These are phyloP conservation scores for Poecilia latipinna DNA, from an alignment of 2,113 vertebrate genomes.

Conservation along the genomic window DNA sequence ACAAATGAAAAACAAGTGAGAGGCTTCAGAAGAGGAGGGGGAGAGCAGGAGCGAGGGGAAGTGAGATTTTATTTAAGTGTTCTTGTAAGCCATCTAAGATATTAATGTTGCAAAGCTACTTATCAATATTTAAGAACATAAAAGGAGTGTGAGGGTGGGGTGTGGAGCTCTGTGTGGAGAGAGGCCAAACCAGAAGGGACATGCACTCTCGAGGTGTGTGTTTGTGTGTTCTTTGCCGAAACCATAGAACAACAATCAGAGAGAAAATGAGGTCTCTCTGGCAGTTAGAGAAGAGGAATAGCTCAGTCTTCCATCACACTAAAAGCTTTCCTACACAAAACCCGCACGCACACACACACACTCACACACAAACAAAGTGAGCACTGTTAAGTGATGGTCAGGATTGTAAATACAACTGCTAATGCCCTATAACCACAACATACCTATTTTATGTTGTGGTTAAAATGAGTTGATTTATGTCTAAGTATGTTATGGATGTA, in stretches of 20 bases:
- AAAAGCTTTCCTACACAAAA: constrained; percentile 68
- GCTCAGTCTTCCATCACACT: constrained; percentile 53
- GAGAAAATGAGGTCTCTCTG: constrained; percentile 65
- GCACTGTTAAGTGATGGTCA: constrained; percentile 70
- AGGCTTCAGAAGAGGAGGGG: constrained; percentile 69
- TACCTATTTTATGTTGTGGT: constrained; percentile 60
- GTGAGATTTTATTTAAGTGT: constrained; percentile 98
- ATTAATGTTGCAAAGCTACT: constrained; percentile 99
- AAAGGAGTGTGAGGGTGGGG: constrained; percentile 83
- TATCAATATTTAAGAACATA: constrained; percentile 99
- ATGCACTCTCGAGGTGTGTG: constrained; percentile 42
- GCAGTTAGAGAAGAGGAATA: constrained; percentile 71
- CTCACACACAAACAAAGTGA: constrained; percentile 29
- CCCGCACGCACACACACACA: constrained; percentile 2
- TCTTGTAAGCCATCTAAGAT: constrained; percentile 99
- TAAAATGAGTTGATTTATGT: constrained; percentile 58
- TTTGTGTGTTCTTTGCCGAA: constrained; percentile 12
- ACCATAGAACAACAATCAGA: constrained; percentile 55
- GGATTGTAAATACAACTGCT: constrained; percentile 72
- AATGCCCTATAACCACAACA: constrained; percentile 66
- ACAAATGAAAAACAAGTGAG: constrained; percentile 89
- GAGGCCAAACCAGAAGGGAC: constrained; percentile 59
- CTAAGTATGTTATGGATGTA: constrained; percentile 29
- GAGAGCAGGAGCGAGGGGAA: constrained; percentile 69
- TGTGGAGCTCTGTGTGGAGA: constrained; percentile 39